Percentiles rank a stretch among this genome's conserved stretches.
phyloP scores from a whole-genome alignment of 2,797 vertebrate genomes.

The Chaetophractus vellerosus region DNA sequence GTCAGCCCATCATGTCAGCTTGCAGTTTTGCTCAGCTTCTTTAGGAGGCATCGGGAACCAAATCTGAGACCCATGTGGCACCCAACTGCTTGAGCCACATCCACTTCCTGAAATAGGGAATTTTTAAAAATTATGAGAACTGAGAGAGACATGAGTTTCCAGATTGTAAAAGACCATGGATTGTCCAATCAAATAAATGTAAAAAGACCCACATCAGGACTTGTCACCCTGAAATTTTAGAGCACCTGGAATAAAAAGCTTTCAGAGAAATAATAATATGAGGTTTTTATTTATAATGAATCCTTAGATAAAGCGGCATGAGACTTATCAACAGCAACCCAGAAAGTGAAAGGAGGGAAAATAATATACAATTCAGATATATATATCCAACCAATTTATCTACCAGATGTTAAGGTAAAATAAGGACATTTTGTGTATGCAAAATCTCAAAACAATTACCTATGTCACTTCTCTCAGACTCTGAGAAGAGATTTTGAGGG shows the following conservation, averaged over 20 bases:
- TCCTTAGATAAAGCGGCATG: not conserved
- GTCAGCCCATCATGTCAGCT: too few relatives aligned
- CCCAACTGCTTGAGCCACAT: too few relatives aligned
- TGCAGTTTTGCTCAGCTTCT: too few relatives aligned
- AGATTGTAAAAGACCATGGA: not conserved
- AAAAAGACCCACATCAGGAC: not conserved
- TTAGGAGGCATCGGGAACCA: too few relatives aligned
- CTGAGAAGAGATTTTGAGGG: not conserved
- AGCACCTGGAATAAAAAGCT: not conserved
- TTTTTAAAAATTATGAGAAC: not conserved
- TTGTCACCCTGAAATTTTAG: not conserved
- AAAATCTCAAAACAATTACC: not conserved
- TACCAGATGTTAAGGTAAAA: not conserved
- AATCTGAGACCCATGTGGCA: too few relatives aligned
- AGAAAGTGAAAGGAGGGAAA: not conserved
- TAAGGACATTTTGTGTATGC: not conserved
- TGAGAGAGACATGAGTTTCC: not conserved
- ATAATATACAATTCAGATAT: not conserved
- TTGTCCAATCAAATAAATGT: not conserved
- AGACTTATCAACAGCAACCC: not conserved
- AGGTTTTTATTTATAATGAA: not conserved
- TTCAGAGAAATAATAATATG: not conserved
- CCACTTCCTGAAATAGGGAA: too few relatives aligned
- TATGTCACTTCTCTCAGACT: not conserved
- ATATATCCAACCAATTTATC: not conserved